These are phyloP conservation scores for Fopius arisanus DNA, from an alignment of 1,140 invertebrate species.

Conservation along the genomic window DNA sequence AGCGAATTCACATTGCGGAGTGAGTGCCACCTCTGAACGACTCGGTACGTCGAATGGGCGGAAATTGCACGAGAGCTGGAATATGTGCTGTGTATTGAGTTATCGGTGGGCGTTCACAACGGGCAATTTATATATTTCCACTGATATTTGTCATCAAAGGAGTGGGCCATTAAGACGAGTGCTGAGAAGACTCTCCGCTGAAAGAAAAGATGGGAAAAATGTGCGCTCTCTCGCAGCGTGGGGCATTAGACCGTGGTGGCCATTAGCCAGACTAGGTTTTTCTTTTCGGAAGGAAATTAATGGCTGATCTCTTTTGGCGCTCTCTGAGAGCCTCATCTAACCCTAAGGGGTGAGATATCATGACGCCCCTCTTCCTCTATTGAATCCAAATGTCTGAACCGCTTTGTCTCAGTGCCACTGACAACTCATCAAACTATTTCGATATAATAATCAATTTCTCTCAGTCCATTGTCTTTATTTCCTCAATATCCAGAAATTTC, in stretches of 20 bases:
- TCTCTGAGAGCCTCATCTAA: background rate
- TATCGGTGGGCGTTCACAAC: slow-evolving; percentile 36
- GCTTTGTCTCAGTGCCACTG: background rate
- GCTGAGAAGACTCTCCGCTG: slow-evolving; percentile 40
- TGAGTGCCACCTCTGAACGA: background rate
- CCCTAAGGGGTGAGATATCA: background rate
- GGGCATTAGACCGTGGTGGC: slow-evolving; percentile 63
- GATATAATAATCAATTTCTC: background rate
- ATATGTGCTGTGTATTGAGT: slow-evolving; percentile 26
- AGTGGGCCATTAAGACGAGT: slow-evolving; percentile 60
- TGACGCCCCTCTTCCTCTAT: background rate
- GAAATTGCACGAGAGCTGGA: background rate
- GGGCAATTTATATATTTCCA: slow-evolving; percentile 59
- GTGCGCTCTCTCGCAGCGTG: slow-evolving; percentile 17
- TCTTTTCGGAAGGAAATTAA: slow-evolving; percentile 62
- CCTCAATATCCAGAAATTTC: too few relatives aligned
- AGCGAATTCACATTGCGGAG: background rate
- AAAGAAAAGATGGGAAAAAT: slow-evolving; percentile 45
- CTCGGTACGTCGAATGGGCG: slow-evolving; percentile 1
- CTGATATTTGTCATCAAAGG: slow-evolving; percentile 65
- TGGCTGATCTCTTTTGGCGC: slow-evolving; percentile 49
- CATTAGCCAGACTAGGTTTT: slow-evolving; percentile 60
- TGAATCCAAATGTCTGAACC: background rate
- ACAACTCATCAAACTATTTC: background rate
- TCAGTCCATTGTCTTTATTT: too few relatives aligned